Percentiles rank a stretch among this genome's conserved stretches.
phyloP scores from a whole-genome alignment of 2,888 invertebrate genomes.

The Cyclophora albipunctata region DNA sequence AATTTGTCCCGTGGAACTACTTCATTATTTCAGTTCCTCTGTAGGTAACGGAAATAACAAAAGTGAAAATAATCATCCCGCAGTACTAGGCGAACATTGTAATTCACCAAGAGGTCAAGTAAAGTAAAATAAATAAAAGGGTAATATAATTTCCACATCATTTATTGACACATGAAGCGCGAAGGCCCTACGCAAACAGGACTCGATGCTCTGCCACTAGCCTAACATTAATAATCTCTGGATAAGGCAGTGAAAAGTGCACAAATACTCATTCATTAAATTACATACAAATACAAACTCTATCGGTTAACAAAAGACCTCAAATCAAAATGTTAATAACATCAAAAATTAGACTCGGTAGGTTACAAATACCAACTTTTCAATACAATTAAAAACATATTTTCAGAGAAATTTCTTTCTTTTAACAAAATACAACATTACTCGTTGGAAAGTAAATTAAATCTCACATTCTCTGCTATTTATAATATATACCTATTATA shows the following conservation, averaged over 20 bases:
- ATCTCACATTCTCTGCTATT: conserved; percentile 11
- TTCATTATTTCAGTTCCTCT: too few species aligned
- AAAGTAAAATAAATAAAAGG: conserved; percentile 10
- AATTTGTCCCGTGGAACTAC: too few species aligned
- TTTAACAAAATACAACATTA: conserved; percentile 11
- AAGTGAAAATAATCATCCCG: too few species aligned
- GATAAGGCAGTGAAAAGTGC: conserved; percentile 49
- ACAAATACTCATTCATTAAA: conserved; percentile 15
- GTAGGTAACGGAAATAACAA: too few species aligned
- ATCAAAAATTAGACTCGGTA: neutral
- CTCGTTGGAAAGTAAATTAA: conserved; percentile 4
- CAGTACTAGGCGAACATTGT: too few species aligned
- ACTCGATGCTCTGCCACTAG: conserved; percentile 39
- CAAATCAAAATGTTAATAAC: neutral
- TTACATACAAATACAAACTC: conserved; percentile 6
- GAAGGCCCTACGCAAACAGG: conserved; percentile 47
- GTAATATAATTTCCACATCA: conserved; percentile 38
- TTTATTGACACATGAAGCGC: conserved; percentile 72
- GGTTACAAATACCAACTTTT: neutral
- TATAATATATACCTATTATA: conserved; percentile 19
- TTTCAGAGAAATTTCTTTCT: conserved; percentile 7
- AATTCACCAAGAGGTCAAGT: too few species aligned
- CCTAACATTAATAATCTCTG: conserved; percentile 54
- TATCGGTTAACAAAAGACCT: neutral
- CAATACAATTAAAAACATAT: conserved; percentile 6